Conservation (phyloP, 2,113 vertebrate species). For the Phyllostomus discolor region DNA sequence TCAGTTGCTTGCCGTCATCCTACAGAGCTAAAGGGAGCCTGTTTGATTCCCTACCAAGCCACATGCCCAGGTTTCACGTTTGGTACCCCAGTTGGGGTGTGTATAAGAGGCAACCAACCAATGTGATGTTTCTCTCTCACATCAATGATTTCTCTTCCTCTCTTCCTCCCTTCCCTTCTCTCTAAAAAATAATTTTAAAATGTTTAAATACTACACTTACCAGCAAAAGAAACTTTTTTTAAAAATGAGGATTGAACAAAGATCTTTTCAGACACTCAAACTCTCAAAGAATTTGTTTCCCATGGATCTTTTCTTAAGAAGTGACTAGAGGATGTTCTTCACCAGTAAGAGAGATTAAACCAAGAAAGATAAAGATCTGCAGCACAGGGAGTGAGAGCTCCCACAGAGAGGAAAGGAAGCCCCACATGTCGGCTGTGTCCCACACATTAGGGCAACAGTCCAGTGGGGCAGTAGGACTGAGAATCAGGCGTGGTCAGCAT, state of each 20-base stretch:
- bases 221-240: too few relatives aligned
- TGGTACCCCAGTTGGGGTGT: too few relatives aligned
- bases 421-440: neutral
- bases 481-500: neutral
- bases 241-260: neutral
- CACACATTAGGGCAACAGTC: neutral
- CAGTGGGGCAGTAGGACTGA: neutral
- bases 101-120: too few relatives aligned
- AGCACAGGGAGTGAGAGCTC: neutral
- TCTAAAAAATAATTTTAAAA: too few relatives aligned
- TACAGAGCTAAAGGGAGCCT: too few relatives aligned
- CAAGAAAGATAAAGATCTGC: neutral
- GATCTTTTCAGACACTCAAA: neutral
- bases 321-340: neutral
- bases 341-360: neutral
- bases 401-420: neutral
- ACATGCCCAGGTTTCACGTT: too few relatives aligned
- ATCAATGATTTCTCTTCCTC: too few relatives aligned
- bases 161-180: too few relatives aligned
- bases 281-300: neutral
- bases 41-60: too few relatives aligned
- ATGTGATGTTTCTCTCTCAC: too few relatives aligned
- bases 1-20: neutral
- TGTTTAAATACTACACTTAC: too few relatives aligned
- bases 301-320: neutral